Evolutionary conservation across 2,797 vertebrate species (phyloP).

Genomic region (Megalops cyprinoides): DNA sequence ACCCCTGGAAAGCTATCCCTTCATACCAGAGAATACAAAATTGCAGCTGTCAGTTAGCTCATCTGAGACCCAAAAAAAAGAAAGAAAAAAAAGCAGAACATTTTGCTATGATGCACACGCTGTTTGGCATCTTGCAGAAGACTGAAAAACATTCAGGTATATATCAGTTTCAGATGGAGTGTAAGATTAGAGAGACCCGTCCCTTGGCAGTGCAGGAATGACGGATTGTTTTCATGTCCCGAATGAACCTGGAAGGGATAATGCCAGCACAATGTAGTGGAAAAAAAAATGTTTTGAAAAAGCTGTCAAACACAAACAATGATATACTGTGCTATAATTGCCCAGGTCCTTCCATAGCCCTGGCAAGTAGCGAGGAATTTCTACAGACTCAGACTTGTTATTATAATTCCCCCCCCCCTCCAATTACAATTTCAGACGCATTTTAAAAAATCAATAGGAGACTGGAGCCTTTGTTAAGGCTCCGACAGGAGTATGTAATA

Average conservation of each 20-base stretch:
- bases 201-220: constrained; percentile 44
- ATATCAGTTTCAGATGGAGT: constrained; percentile 49
- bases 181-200: constrained; percentile 54
- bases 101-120: constrained; percentile 38
- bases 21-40: not conserved
- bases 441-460: constrained; percentile 56
- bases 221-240: constrained; percentile 58
- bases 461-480: constrained; percentile 53
- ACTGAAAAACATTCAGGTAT: constrained; percentile 54
- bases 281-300: constrained; percentile 56
- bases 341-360: constrained; percentile 55
- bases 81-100: not conserved
- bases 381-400: constrained; percentile 78
- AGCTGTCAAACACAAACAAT: constrained; percentile 69
- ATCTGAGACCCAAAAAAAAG: constrained; percentile 4
- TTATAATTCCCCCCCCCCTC: constrained; percentile 63
- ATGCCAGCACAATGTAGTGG: constrained; percentile 47
- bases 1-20: not conserved
- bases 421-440: constrained; percentile 69
- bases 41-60: not conserved
- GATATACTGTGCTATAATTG: constrained; percentile 70
- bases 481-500: constrained; percentile 44
- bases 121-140: constrained; percentile 37
- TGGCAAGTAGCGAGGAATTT: constrained; percentile 70
- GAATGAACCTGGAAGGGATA: constrained; percentile 49